These are phyloP conservation scores for Pocota personata DNA, from an alignment of 2,888 invertebrate species.

Conservation along the genomic window DNA sequence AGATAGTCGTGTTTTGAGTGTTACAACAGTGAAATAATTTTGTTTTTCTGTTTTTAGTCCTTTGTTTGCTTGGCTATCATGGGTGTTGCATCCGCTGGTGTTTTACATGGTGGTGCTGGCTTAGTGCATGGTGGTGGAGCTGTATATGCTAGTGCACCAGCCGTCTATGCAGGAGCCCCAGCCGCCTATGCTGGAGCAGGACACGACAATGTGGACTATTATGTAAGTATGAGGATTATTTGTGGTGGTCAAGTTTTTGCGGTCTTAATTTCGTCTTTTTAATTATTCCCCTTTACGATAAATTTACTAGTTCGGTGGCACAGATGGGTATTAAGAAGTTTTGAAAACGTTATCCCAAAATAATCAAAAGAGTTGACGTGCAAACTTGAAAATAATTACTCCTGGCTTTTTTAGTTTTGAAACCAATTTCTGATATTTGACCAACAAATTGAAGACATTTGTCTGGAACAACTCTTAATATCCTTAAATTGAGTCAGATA, in stretches of 20 bases:
- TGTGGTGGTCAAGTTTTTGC: not conserved
- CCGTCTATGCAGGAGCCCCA: conserved; percentile 76
- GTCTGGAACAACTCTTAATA: too few relatives aligned
- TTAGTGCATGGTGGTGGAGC: conserved; percentile 77
- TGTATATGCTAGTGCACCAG: conserved; percentile 79
- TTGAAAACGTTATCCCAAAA: not conserved
- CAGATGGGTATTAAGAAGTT: not conserved
- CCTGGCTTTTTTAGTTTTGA: not conserved
- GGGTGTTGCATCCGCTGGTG: conserved; percentile 82
- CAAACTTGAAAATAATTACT: conserved; percentile 1
- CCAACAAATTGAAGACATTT: too few relatives aligned
- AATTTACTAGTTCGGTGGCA: not conserved
- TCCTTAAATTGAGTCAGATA: too few relatives aligned
- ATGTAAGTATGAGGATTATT: conserved; percentile 78
- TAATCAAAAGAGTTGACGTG: conserved; percentile 45
- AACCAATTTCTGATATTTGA: too few relatives aligned
- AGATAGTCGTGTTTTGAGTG: conserved; percentile 29
- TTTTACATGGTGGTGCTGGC: conserved; percentile 77
- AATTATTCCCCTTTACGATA: too few relatives aligned
- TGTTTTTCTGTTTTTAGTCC: conserved; percentile 78
- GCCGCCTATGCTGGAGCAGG: conserved; percentile 76
- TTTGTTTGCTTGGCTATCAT: conserved; percentile 82
- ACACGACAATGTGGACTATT: conserved; percentile 80
- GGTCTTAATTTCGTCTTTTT: too few relatives aligned
- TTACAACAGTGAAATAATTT: conserved; percentile 37